A percentile compares a stretch with the other conserved stretches of the same genome.
phyloP scores from a whole-genome alignment of 2,888 invertebrate genomes.

The Hemistola chrysoprasaria region DNA sequence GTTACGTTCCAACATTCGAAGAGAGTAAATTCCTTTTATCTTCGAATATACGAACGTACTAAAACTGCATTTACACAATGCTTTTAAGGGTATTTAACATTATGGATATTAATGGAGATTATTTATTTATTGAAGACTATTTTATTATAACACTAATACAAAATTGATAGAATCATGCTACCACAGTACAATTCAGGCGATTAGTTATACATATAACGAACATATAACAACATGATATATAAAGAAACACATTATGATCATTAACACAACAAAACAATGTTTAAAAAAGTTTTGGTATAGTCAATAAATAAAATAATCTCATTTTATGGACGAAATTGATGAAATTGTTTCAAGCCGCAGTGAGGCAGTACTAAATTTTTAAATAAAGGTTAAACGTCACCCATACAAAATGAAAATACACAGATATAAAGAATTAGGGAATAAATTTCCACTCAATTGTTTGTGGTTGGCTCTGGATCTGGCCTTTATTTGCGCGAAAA shows the following conservation, averaged over 20 bases:
- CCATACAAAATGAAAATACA: no score
- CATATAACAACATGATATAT: constrained; percentile 45
- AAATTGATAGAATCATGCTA: constrained; percentile 57
- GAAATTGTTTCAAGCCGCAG: no score
- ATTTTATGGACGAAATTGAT: constrained; percentile 49
- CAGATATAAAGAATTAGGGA: no score
- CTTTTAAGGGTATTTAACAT: constrained; percentile 53
- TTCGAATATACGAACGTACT: constrained; percentile 56
- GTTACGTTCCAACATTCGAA: constrained; percentile 48
- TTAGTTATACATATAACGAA: constrained; percentile 66
- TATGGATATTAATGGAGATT: constrained; percentile 56
- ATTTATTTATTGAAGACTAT: constrained; percentile 62
- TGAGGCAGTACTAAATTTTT: no score
- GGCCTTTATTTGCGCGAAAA: no score
- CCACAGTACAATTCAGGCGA: constrained; percentile 63
- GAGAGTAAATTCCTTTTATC: constrained; percentile 14
- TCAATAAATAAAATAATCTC: constrained; percentile 78
- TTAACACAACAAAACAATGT: constrained; percentile 32
- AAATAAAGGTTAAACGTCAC: no score
- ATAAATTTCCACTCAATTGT: no score
- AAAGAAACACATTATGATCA: constrained; percentile 25
- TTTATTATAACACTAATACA: constrained; percentile 30
- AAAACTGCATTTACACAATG: constrained; percentile 67
- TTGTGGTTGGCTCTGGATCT: no score
- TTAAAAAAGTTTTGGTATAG: constrained; percentile 32